phyloP scores from a whole-genome alignment of 2,797 vertebrate genomes.

The Petrocephalus sullivani region DNA sequence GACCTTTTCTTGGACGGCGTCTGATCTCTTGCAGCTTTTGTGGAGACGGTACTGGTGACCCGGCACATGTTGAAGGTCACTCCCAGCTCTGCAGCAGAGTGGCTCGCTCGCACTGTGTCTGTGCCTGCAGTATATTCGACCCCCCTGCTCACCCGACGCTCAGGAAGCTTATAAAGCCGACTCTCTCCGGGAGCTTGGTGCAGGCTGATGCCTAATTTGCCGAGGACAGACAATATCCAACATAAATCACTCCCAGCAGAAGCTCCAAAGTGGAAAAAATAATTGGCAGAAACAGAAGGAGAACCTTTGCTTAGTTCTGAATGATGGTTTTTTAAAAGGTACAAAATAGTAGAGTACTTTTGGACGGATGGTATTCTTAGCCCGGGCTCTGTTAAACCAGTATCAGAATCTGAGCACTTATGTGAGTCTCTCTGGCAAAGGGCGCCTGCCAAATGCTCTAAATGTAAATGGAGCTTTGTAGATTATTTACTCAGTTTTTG shows the following conservation, averaged over 20 bases:
- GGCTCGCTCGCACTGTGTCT: neutral
- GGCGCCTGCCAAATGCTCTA: too few relatives aligned
- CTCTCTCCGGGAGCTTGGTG: neutral
- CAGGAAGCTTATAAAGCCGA: neutral
- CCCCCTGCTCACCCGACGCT: neutral
- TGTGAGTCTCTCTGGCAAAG: too few relatives aligned
- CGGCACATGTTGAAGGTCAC: neutral
- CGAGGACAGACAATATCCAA: neutral
- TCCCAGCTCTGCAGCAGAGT: neutral
- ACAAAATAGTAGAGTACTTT: neutral
- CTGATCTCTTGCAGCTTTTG: neutral
- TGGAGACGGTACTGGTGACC: neutral
- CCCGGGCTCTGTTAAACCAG: too few relatives aligned
- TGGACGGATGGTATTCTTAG: too few relatives aligned
- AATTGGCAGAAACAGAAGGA: neutral
- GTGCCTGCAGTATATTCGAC: neutral
- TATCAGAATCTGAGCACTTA: too few relatives aligned
- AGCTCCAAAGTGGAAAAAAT: neutral
- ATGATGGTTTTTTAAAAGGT: neutral
- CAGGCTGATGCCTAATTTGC: neutral
- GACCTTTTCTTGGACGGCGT: neutral
- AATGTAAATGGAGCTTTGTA: too few relatives aligned
- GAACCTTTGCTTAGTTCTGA: constrained; percentile 7
- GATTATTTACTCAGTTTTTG: neutral
- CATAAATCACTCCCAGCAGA: constrained; percentile 2